Percentiles rank a stretch among this genome's conserved stretches.
Evolutionary conservation across 1,140 invertebrate genomes (phyloP).

Genomic region (Riptortus pedestris): DNA sequence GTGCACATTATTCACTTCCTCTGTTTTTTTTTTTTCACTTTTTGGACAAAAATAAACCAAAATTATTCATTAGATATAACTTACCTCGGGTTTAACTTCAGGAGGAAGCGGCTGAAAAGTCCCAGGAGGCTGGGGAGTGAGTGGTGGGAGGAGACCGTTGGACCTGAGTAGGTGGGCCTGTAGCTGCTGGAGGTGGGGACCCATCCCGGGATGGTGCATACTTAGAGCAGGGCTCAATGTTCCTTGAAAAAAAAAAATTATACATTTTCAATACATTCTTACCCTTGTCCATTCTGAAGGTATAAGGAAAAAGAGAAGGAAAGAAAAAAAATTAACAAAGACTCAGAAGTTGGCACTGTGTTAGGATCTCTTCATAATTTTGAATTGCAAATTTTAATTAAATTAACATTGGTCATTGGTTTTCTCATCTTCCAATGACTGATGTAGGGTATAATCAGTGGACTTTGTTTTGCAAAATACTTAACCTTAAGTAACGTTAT

Average conservation of each 20-base stretch:
- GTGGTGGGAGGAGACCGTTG: slow-evolving; percentile 42
- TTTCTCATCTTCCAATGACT: too few relatives aligned
- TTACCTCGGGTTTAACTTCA: slow-evolving; percentile 38
- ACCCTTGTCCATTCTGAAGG: too few relatives aligned
- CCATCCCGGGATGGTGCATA: slow-evolving; percentile 49
- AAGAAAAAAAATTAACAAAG: too few relatives aligned
- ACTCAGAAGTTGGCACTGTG: too few relatives aligned
- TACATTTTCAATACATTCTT: background rate
- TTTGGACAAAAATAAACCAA: background rate
- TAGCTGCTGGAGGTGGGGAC: slow-evolving; percentile 61
- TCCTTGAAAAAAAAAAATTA: slow-evolving; percentile 36
- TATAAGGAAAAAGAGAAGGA: background rate
- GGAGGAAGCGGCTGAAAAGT: slow-evolving; percentile 37
- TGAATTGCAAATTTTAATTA: too few relatives aligned
- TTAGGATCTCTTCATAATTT: too few relatives aligned
- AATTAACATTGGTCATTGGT: too few relatives aligned
- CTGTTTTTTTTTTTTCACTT: too few relatives aligned
- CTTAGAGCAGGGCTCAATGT: slow-evolving; percentile 55
- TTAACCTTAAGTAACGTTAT: too few relatives aligned
- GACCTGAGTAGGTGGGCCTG: slow-evolving; percentile 50
- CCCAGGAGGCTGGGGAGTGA: slow-evolving; percentile 37
- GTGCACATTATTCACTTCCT: too few relatives aligned
- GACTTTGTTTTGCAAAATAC: too few relatives aligned
- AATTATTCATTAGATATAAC: background rate
- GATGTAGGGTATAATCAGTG: too few relatives aligned